Evolutionary conservation across 1,140 invertebrate species (phyloP), one percentile per base, ranked within the genome.

Genomic region (Frieseomelitta varia): DNA sequence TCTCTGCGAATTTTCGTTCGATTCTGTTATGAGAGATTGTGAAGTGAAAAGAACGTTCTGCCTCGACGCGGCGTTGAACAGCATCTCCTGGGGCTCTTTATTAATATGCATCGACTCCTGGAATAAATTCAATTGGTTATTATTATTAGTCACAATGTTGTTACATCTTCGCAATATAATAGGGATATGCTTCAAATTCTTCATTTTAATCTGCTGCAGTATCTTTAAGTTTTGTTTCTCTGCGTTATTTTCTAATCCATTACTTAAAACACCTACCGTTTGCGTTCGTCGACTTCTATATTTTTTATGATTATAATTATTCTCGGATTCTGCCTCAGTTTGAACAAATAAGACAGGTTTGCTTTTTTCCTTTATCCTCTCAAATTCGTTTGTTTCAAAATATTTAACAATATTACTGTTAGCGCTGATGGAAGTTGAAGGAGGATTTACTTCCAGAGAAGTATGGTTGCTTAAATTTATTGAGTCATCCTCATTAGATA

Each of bases 171-270:
- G 65, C 10, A 84, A 58, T 71, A 84, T 84, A 2, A 76, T 34
- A 0, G 81, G 81, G 0, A 79, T 24, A 11, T 84, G 67, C 34
- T 79, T 84, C 12, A 79, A 3, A n/a, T 63, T 79, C 39, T 84
- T 84, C 39, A 19, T 21, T 24, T 69, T 83, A 30, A 63, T 4
- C 8, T 79, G 81, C 1, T 84, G 55, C 1, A 47, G 12, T 0
- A 24, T 4, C 3, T 84, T 84, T 0, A 34, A 21, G 15, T 53
- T 79, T 15, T 53, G 39, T 27, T 17, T 71, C 10, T 24, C 67
- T 0, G 12, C 4, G 1, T 84, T 17, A 15, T 12, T 79, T 4
- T 19, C 78, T 3, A 19, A 8, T n/a, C 14, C 55, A 19, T 4
- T 53, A 11, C 53, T 71, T 15, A 17, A 34, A 0, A 11, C 1